These are phyloP conservation scores for Psettodes erumei DNA, from an alignment of 2,113 vertebrate genomes.

Conservation along the genomic window DNA sequence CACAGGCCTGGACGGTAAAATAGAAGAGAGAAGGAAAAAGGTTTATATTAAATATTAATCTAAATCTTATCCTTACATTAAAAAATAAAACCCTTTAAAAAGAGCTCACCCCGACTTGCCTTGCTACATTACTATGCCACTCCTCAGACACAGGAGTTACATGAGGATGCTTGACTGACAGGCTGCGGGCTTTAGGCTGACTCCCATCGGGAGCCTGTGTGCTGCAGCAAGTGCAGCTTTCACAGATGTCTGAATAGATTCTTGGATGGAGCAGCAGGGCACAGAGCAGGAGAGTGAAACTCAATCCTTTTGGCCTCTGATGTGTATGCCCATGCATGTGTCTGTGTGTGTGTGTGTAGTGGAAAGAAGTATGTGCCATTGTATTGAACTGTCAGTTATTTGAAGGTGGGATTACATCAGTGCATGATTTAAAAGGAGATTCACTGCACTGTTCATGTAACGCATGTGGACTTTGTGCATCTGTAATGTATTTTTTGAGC, in stretches of 20 bases:
- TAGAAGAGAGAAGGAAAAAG: not conserved
- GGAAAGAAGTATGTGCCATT: constrained; percentile 6
- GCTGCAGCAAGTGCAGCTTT: constrained; percentile 49
- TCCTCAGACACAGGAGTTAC: constrained; percentile 33
- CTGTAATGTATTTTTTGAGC: not conserved
- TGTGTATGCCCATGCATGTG: constrained; percentile 15
- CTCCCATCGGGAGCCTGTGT: constrained; percentile 41
- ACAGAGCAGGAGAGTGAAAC: constrained; percentile 49
- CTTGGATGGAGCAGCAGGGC: constrained; percentile 43
- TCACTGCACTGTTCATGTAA: not conserved
- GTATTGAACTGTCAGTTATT: constrained; percentile 29
- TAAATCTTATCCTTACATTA: not conserved
- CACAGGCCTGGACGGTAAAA: not conserved
- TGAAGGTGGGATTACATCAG: constrained; percentile 27
- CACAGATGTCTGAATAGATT: constrained; percentile 65
- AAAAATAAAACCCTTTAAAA: constrained; percentile 7
- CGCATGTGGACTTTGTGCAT: not conserved
- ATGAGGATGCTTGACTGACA: constrained; percentile 51
- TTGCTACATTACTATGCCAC: constrained; percentile 1
- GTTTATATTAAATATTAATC: not conserved
- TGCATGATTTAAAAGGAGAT: not conserved
- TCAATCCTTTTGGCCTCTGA: constrained; percentile 46
- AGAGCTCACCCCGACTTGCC: not conserved
- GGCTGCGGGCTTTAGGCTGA: constrained; percentile 31
- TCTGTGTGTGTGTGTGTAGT: not conserved